Evolutionary conservation across 2,888 invertebrate species (phyloP).

Genomic region (Pycnomerus fuliginosus): DNA sequence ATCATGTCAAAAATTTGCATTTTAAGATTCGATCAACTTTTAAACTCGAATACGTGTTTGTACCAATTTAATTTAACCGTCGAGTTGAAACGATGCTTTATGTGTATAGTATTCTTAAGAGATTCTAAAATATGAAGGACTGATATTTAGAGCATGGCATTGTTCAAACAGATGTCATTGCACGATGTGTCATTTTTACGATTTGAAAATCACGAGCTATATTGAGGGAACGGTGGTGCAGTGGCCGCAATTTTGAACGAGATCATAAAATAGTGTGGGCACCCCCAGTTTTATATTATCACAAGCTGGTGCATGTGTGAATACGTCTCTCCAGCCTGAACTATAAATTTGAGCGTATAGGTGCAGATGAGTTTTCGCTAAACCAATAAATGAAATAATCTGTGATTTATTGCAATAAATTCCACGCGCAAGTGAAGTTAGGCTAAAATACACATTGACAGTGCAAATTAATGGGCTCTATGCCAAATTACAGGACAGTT

Average conservation of each 20-base stretch:
- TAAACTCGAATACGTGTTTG: too few species aligned
- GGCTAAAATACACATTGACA: too few species aligned
- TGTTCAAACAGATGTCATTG: slow-evolving; percentile 9
- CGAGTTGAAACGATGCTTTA: too few species aligned
- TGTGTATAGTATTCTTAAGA: too few species aligned
- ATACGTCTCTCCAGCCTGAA: slow-evolving; percentile 10
- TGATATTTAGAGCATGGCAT: too few species aligned
- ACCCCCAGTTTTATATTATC: slow-evolving; percentile 36
- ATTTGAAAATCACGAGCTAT: slow-evolving; percentile 31
- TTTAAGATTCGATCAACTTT: too few species aligned
- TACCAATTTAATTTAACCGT: too few species aligned
- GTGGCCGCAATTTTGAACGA: slow-evolving; percentile 35
- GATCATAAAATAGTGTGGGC: slow-evolving; percentile 31
- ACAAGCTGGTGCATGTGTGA: slow-evolving; percentile 35
- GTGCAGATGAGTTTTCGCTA: slow-evolving; percentile 39
- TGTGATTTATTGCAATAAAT: slow-evolving; percentile 11
- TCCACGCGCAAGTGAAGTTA: too few species aligned
- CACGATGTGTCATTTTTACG: slow-evolving; percentile 16
- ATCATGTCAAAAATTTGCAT: too few species aligned
- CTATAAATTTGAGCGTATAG: slow-evolving; percentile 33
- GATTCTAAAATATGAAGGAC: too few species aligned
- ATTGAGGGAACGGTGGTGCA: slow-evolving; percentile 33
- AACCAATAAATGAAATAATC: slow-evolving; percentile 29
- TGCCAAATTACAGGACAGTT: slow-evolving; percentile 7
- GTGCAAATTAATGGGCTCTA: slow-evolving; percentile 11